These are phyloP conservation scores for Arizona elegans DNA, from an alignment of 2,113 vertebrate species.

Conservation along the genomic window DNA sequence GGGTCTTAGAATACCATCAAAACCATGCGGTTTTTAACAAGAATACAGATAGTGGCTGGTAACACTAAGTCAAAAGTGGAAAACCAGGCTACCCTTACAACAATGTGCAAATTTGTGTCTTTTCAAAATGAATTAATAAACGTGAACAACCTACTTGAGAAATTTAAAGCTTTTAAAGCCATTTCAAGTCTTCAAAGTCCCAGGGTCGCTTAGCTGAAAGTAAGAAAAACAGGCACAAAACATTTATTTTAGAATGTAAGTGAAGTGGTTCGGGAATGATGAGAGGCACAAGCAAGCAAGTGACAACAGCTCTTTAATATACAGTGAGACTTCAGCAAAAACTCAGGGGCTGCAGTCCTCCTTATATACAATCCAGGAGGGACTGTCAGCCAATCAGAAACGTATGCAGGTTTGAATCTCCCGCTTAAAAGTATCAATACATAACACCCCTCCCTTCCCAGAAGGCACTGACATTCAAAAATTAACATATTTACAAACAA, in stretches of 20 bases:
- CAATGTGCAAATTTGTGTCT: neutral
- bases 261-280: too few species aligned
- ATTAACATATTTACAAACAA: too few species aligned
- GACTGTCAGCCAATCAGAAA: too few species aligned
- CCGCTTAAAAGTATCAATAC: too few species aligned
- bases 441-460: too few species aligned
- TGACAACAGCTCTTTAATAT: too few species aligned
- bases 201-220: slow-evolving; percentile 33
- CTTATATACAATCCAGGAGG: too few species aligned
- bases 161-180: neutral
- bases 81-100: neutral
- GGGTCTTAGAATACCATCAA: neutral
- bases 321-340: too few species aligned
- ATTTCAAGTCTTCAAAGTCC: slow-evolving; percentile 25
- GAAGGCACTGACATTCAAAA: too few species aligned
- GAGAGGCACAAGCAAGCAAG: too few species aligned
- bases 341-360: too few species aligned
- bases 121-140: neutral
- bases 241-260: slow-evolving; percentile 22
- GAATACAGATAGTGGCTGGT: neutral
- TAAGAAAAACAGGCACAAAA: slow-evolving; percentile 18
- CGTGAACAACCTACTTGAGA: neutral
- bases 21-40: neutral
- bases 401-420: too few species aligned
- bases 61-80: neutral